Base-by-base conservation (phyloP, 2,797 vertebrate species). In the Sebastes trivittatus region DNA sequence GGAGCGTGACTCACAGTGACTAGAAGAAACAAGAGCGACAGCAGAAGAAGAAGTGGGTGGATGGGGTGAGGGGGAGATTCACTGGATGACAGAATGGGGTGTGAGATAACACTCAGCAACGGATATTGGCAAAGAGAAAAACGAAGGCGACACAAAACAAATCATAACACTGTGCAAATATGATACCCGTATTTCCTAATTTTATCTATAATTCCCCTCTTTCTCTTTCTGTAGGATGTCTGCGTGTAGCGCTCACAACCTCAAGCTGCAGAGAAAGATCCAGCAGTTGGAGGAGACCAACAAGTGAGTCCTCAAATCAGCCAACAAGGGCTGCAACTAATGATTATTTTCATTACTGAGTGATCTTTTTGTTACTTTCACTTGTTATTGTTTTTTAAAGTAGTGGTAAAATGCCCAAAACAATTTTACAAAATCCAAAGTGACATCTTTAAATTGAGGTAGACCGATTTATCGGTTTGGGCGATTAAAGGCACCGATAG, bases 201-300 rank as follows among this genome's bases (percentile, higher is more conserved):
- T 67, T 23, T 23, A 46, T 74, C 27, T 54, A 1, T 32, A 29
- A 29, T 52, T 13, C 36, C 7, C 56, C 11, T 54, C 22, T 60
- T 66, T 76, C 54, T 68, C 63, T 54, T 56, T 83, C 27, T 87
- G 14, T 69, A 99, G 98, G 90, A 97, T 99, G 97, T 96, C 96
- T 0, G 97, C 96, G 0, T 98, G 97, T 61, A 96, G 94, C 0
- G 87, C 96, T 20, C 97, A 98, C 84, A 99, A 99, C 92, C 95
- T 97, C 74, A 94, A 98, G 84, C 94, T 99, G 68, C 97, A 99
- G 91, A 96, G 96, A 81, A 99, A 97, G 49, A 97, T 99, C 78
- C 87, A 97, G 42, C 96, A 96, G 77, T 78, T 99, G 80, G 97
- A 99, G 91, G 97, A 98, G 77, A 97, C 96, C 82, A 99, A 99